Evolutionary conservation across 35 echinoderm and acorn worm species (phyloP).

Genomic region (Holothuria glaberrima): DNA sequence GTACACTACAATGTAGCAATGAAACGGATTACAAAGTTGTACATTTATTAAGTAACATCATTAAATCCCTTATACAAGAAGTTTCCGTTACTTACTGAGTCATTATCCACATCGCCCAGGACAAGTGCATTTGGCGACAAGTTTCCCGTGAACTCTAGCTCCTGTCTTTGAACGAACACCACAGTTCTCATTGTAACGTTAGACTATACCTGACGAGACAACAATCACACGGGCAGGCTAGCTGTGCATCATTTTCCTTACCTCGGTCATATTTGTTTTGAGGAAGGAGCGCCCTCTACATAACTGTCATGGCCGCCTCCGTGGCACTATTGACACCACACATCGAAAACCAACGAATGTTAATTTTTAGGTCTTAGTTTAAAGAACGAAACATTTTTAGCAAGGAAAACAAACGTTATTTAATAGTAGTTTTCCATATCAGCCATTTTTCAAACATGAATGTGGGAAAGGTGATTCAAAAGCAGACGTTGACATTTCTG

Average conservation of each 20-base stretch:
- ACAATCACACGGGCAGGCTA: too few species aligned
- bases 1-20: too few species aligned
- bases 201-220: too few species aligned
- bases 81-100: slow-evolving; percentile 49
- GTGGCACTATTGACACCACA: slow-evolving; percentile 24
- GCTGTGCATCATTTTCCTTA: too few species aligned
- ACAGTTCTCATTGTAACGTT: slow-evolving; percentile 77
- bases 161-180: slow-evolving; percentile 80
- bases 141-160: slow-evolving; percentile 78
- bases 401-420: neutral
- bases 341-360: neutral
- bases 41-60: too few species aligned
- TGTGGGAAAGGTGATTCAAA: slow-evolving; percentile 81
- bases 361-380: too few species aligned
- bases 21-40: too few species aligned
- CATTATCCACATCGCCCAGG: slow-evolving; percentile 93
- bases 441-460: neutral
- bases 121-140: slow-evolving; percentile 80
- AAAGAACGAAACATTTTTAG: neutral
- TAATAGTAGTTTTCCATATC: too few species aligned
- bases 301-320: slow-evolving; percentile 56
- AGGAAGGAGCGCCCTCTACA: neutral
- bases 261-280: neutral
- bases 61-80: too few species aligned
- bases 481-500: slow-evolving; percentile 92